These are phyloP conservation scores for Pelochelys cantorii DNA, from an alignment of 2,797 vertebrate genomes.

Conservation along the genomic window DNA sequence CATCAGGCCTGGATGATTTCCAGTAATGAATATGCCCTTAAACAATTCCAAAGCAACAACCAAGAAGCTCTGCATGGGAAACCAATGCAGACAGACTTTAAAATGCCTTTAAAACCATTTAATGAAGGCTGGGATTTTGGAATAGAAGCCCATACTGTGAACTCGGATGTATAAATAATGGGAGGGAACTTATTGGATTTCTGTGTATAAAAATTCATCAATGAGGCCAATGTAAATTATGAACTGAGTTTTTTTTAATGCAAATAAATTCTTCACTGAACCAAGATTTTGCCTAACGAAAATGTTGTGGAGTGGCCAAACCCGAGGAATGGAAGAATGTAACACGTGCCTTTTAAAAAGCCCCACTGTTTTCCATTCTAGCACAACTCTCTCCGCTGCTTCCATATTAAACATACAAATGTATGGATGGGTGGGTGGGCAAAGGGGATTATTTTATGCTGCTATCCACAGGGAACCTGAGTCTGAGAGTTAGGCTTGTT, in stretches of 20 bases:
- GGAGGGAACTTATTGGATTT: slow-evolving; percentile 42
- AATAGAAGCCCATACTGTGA: background rate
- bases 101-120: background rate
- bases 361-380: background rate
- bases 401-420: background rate
- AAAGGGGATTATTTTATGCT: background rate
- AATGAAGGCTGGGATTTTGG: background rate
- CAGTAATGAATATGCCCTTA: background rate
- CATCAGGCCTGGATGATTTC: background rate
- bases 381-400: background rate
- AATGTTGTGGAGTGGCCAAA: slow-evolving; percentile 41
- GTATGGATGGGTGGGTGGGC: background rate
- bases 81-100: background rate
- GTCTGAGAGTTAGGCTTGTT: background rate
- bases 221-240: slow-evolving; percentile 68
- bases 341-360: slow-evolving; percentile 31
- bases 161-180: background rate
- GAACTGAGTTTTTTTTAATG: slow-evolving; percentile 45
- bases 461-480: background rate
- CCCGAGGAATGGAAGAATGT: slow-evolving; percentile 49
- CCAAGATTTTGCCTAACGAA: slow-evolving; percentile 44
- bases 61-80: background rate
- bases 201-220: slow-evolving; percentile 43
- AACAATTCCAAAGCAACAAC: background rate
- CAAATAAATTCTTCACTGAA: slow-evolving; percentile 65